Percentiles rank a stretch among this genome's conserved stretches.
Conservation (phyloP, 2,888 invertebrate genomes). For the Sipunculus nudus region DNA sequence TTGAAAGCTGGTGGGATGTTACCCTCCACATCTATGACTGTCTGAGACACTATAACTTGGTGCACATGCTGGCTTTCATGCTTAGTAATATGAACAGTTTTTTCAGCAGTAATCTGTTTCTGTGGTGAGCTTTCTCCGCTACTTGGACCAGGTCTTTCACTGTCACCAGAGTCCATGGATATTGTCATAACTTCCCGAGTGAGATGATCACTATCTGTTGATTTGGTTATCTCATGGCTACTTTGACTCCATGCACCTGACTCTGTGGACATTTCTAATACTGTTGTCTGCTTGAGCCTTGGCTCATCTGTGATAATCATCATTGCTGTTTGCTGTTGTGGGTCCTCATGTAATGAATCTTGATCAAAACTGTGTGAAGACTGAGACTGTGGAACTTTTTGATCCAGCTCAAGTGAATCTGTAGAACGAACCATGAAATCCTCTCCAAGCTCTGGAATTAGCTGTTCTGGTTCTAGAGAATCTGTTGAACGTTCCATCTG, state of each 20-base stretch:
- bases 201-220: too few relatives aligned
- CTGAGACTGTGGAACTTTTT: neutral
- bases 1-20: too few relatives aligned
- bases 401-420: conserved; percentile 50
- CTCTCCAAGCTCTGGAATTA: conserved; percentile 30
- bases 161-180: too few relatives aligned
- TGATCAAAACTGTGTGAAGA: conserved; percentile 26
- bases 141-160: too few relatives aligned
- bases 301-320: conserved; percentile 56
- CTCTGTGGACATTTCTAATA: conserved; percentile 64
- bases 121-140: too few relatives aligned
- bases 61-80: too few relatives aligned
- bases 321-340: conserved; percentile 41
- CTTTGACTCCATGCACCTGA: conserved; percentile 49
- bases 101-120: too few relatives aligned
- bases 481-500: conserved; percentile 43
- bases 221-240: too few relatives aligned
- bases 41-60: too few relatives aligned
- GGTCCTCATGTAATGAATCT: conserved; percentile 49
- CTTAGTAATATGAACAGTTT: too few relatives aligned
- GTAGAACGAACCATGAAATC: conserved; percentile 51
- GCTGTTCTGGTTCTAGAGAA: conserved; percentile 36
- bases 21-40: too few relatives aligned
- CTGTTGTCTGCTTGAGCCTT: conserved; percentile 32
- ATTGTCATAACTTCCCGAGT: too few relatives aligned